Conservation (phyloP, 2,797 vertebrate genomes). For the Sebastes flavidus region DNA sequence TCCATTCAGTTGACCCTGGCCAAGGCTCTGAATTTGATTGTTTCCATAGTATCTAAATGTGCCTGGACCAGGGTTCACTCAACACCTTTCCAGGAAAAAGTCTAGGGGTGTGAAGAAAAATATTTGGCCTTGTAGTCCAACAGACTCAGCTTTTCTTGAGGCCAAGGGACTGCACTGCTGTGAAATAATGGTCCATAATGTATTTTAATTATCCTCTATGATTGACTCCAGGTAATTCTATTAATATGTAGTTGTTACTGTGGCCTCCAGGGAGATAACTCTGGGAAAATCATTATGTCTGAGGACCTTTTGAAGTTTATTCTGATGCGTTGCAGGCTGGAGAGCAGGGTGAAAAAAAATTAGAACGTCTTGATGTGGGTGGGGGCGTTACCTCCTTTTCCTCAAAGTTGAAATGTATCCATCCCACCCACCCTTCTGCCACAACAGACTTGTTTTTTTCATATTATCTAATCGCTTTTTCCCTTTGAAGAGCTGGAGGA, state of each 20-base stretch:
- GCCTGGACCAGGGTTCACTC: conserved; percentile 48
- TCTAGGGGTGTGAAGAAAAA: conserved; percentile 53
- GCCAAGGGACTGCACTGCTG: conserved; percentile 34
- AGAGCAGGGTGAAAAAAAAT: conserved; percentile 52
- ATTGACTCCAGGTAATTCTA: conserved; percentile 81
- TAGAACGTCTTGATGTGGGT: conserved; percentile 76
- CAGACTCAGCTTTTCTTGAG: conserved; percentile 42
- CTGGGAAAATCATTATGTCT: conserved; percentile 79
- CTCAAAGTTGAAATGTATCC: conserved; percentile 85
- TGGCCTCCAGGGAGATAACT: conserved; percentile 78
- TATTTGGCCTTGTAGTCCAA: conserved; percentile 56
- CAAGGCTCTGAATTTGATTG: conserved; percentile 36
- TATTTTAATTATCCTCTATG: conserved; percentile 72
- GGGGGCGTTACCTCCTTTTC: conserved; percentile 83
- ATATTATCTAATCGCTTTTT: conserved; percentile 82
- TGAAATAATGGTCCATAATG: conserved; percentile 66
- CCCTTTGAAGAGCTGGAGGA: conserved; percentile 81
- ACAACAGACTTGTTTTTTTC: conserved; percentile 87
- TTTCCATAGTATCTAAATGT: conserved; percentile 44
- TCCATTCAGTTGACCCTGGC: conserved; percentile 13
- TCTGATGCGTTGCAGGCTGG: conserved; percentile 73
- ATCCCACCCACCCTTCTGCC: conserved; percentile 82
- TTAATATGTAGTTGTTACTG: conserved; percentile 81
- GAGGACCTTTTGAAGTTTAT: conserved; percentile 81
- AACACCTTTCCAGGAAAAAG: conserved; percentile 65